These are phyloP conservation scores for Glandiceps talaboti DNA, from an alignment of 53 echinoderm and acorn worm species.

Conservation along the genomic window DNA sequence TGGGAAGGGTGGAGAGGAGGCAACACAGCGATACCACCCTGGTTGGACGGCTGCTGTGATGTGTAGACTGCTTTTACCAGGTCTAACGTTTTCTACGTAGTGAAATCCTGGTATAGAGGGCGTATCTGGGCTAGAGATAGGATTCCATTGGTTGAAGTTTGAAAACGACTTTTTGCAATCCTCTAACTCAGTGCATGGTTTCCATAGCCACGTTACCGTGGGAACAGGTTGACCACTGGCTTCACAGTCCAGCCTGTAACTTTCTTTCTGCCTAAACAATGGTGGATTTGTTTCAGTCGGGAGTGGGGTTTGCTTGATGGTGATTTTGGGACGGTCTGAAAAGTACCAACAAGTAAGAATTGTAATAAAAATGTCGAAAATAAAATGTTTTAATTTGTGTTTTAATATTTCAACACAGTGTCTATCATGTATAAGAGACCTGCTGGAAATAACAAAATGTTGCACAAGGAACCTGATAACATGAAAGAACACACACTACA, in stretches of 20 bases:
- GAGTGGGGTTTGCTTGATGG: constrained; percentile 16
- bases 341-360: background rate
- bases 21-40: background rate
- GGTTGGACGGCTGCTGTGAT: background rate
- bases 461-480: no score
- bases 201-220: constrained; percentile 43
- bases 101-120: background rate
- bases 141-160: background rate
- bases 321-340: background rate
- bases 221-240: constrained; percentile 57
- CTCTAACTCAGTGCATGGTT: background rate
- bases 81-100: background rate
- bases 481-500: no score
- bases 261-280: constrained; percentile 20
- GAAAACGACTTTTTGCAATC: background rate
- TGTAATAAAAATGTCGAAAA: no score
- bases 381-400: background rate
- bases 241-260: constrained; percentile 35
- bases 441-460: no score
- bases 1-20: background rate
- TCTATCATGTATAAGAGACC: no score
- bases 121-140: background rate
- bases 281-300: constrained; percentile 14
- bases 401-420: no score
- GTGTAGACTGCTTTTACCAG: background rate